A percentile compares a stretch with the other conserved stretches of the same genome.
Conservation (phyloP, 2,797 vertebrate species). For the Syngnathus rostellatus region DNA sequence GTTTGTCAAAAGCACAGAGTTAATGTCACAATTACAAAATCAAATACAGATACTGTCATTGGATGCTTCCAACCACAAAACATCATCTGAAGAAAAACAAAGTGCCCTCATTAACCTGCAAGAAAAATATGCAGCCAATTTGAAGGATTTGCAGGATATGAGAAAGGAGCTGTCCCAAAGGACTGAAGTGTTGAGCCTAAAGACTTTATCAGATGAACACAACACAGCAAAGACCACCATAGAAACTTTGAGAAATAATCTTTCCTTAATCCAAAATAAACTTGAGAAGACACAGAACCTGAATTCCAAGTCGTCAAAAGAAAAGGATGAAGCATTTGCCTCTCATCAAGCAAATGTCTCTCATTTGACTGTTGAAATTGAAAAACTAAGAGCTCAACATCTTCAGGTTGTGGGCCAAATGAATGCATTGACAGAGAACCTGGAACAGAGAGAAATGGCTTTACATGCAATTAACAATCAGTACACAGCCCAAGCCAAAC, state of each 20-base stretch:
- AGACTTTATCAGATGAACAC: constrained; percentile 37
- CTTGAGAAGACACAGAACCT: constrained; percentile 45
- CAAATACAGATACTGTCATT: constrained; percentile 40
- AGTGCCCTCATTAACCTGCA: constrained; percentile 71
- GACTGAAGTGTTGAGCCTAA: constrained; percentile 58
- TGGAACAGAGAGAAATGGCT: constrained; percentile 72
- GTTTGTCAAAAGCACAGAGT: constrained; percentile 62
- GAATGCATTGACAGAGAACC: constrained; percentile 59
- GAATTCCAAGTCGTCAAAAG: constrained; percentile 56
- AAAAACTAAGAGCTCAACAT: constrained; percentile 66
- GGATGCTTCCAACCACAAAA: constrained; percentile 33
- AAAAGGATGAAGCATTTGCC: constrained; percentile 65
- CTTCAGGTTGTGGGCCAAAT: constrained; percentile 67
- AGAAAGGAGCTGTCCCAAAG: constrained; percentile 52
- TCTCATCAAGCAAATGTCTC: constrained; percentile 54
- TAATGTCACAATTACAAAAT: constrained; percentile 59
- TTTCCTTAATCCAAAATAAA: constrained; percentile 41
- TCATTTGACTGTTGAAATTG: constrained; percentile 67
- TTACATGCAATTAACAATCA: constrained; percentile 69
- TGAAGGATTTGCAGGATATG: constrained; percentile 57
- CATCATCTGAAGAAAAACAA: constrained; percentile 55
- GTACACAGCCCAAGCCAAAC: constrained; percentile 68
- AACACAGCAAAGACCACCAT: constrained; percentile 41
- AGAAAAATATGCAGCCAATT: constrained; percentile 62
- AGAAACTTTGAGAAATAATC: constrained; percentile 58